These are phyloP conservation scores for Neodiprion lecontei DNA, from an alignment of 1,140 invertebrate species.

Conservation along the genomic window DNA sequence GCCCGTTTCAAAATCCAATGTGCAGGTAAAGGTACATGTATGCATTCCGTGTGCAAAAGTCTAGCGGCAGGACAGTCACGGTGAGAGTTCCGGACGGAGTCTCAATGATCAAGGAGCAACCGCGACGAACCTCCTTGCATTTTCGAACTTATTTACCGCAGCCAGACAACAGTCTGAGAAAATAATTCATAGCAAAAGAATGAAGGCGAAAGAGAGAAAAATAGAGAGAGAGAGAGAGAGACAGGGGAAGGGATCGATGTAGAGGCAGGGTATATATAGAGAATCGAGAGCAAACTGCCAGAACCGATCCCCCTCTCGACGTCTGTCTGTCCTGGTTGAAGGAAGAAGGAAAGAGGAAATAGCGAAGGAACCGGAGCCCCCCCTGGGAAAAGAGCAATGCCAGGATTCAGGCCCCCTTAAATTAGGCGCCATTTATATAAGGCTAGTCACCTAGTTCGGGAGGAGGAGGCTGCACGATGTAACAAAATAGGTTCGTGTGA, in stretches of 20 bases:
- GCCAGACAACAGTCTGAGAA: neutral
- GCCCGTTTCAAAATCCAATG: neutral
- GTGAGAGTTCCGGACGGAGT: neutral
- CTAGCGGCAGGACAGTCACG: neutral
- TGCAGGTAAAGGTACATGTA: neutral
- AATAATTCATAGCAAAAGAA: neutral
- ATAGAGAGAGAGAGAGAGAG: neutral
- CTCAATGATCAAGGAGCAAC: neutral
- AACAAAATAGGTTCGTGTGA: neutral
- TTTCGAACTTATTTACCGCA: no score
- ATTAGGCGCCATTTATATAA: constrained; percentile 2
- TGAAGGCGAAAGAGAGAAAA: neutral
- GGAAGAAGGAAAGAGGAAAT: neutral
- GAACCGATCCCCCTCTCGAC: neutral
- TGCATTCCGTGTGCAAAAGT: neutral
- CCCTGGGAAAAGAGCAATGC: neutral
- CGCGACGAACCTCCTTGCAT: no score
- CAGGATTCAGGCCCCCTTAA: neutral
- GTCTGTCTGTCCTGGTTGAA: neutral
- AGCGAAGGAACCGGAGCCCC: neutral
- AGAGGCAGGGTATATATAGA: neutral
- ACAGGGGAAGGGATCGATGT: neutral
- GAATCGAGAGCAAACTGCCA: neutral
- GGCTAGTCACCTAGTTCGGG: neutral
- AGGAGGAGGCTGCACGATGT: neutral